phyloP scores from a whole-genome alignment of 2,888 invertebrate genomes.

The Pantelozetes paolii region DNA sequence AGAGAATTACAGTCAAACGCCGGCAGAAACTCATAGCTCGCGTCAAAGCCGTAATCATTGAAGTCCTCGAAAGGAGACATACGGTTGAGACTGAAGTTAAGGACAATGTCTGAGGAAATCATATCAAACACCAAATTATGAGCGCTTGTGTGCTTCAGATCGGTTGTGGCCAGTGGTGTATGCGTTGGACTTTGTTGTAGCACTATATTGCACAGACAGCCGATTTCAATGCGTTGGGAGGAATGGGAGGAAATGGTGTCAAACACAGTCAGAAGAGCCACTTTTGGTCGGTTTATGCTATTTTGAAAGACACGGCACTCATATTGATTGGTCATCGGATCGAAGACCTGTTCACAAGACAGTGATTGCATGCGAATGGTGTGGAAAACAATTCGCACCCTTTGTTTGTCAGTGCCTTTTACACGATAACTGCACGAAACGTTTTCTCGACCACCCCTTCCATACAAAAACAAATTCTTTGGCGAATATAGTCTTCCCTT shows the following conservation, averaged over 20 bases:
- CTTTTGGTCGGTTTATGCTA: slow-evolving; percentile 13
- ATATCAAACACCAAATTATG: slow-evolving; percentile 63
- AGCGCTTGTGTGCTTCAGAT: slow-evolving; percentile 16
- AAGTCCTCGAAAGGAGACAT: slow-evolving; percentile 79
- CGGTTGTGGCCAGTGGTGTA: neutral
- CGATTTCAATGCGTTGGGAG: slow-evolving; percentile 43
- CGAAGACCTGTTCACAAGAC: slow-evolving; percentile 25
- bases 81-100: slow-evolving; percentile 68
- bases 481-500: slow-evolving; percentile 68
- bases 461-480: slow-evolving; percentile 74
- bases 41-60: slow-evolving; percentile 72
- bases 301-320: slow-evolving; percentile 18
- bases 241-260: slow-evolving; percentile 42
- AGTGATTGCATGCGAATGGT: slow-evolving; percentile 25
- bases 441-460: slow-evolving; percentile 72
- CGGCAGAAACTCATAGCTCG: slow-evolving; percentile 71
- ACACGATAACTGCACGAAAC: slow-evolving; percentile 59
- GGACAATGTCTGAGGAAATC: slow-evolving; percentile 66
- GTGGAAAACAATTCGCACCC: slow-evolving; percentile 28
- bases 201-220: slow-evolving; percentile 40
- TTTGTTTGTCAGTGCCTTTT: slow-evolving; percentile 43
- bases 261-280: slow-evolving; percentile 40
- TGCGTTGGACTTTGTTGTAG: neutral
- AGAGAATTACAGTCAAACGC: slow-evolving; percentile 50
- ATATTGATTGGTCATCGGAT: slow-evolving; percentile 31